Conservation (phyloP, 64 coral and sea anemone genomes). For the Orbicella faveolata region DNA sequence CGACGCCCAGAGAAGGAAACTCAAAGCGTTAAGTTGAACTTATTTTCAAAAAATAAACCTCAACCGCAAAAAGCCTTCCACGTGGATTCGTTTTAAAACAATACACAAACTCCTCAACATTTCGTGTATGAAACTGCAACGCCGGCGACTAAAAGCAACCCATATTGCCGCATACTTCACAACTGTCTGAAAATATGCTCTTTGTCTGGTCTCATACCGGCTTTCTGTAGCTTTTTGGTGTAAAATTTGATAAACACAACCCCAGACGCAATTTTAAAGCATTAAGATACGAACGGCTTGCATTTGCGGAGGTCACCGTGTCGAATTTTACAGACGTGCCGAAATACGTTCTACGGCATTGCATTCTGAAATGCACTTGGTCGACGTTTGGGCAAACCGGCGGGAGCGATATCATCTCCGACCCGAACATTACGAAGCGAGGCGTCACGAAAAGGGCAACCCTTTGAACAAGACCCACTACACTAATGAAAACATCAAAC, state of each 20-base stretch:
- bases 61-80: background rate
- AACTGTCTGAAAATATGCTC: background rate
- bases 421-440: background rate
- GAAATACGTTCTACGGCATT: too few species aligned
- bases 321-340: background rate
- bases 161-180: background rate
- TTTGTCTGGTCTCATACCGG: background rate
- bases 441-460: background rate
- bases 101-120: too few species aligned
- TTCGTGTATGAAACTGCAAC: background rate
- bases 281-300: background rate
- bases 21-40: background rate
- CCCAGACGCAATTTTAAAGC: background rate
- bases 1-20: background rate
- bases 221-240: background rate
- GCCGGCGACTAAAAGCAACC: background rate
- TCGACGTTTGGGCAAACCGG: background rate
- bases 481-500: background rate
- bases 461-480: background rate
- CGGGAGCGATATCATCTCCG: background rate
- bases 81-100: too few species aligned
- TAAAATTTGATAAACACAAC: background rate
- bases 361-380: background rate
- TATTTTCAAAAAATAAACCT: background rate
- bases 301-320: background rate